phyloP scores from a whole-genome alignment of 2,888 invertebrate genomes.

The Ochropleura plecta region DNA sequence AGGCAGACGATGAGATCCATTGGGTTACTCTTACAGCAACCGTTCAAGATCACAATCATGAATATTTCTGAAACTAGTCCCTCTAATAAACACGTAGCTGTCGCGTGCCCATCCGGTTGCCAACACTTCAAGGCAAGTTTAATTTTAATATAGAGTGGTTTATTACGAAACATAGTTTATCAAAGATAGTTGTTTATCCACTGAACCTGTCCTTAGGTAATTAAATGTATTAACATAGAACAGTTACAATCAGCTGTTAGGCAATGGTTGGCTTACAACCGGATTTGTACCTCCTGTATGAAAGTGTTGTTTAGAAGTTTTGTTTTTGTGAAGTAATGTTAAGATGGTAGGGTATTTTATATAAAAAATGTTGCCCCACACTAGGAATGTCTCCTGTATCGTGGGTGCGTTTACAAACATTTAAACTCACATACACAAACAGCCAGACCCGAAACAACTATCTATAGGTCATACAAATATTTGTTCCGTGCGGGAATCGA shows the following conservation, averaged over 20 bases:
- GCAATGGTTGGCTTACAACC: slow-evolving; percentile 40
- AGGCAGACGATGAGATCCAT: too few species aligned
- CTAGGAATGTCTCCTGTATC: too few species aligned
- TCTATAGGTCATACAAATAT: too few species aligned
- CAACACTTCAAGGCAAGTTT: slow-evolving; percentile 43
- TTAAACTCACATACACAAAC: too few species aligned
- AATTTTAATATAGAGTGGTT: slow-evolving; percentile 21
- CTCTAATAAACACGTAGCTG: slow-evolving; percentile 11
- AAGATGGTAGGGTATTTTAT: background rate
- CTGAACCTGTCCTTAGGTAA: slow-evolving; percentile 44
- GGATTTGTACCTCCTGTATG: slow-evolving; percentile 35
- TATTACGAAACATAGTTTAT: slow-evolving; percentile 43
- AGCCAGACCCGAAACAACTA: too few species aligned
- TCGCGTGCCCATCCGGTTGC: slow-evolving; percentile 7
- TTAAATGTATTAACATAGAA: slow-evolving; percentile 37
- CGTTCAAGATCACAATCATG: slow-evolving; percentile 4
- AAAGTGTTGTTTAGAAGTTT: slow-evolving; percentile 16
- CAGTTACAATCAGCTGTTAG: slow-evolving; percentile 38
- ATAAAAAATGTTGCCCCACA: too few species aligned
- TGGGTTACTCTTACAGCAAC: background rate
- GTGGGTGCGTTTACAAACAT: too few species aligned
- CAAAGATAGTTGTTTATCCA: slow-evolving; percentile 51
- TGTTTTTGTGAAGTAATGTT: background rate
- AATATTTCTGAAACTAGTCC: background rate
- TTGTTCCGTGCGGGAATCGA: too few species aligned